Percentiles rank a stretch among this genome's conserved stretches.
These are phyloP conservation scores for Tribolium castaneum DNA, from an alignment of 1,140 invertebrate species.

Conservation along the genomic window DNA sequence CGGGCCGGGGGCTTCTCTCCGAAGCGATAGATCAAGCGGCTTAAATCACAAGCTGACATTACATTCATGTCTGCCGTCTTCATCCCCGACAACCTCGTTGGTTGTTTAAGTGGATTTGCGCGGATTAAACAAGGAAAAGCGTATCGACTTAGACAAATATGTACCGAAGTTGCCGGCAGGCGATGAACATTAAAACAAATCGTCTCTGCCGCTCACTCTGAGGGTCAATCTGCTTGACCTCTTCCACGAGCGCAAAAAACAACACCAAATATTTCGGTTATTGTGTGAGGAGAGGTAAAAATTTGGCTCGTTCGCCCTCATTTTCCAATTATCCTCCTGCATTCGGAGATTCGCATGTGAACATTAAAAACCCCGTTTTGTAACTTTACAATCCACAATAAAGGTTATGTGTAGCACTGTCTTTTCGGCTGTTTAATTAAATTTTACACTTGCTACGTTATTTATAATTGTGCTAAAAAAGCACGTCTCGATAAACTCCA, in stretches of 20 bases:
- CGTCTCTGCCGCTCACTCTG: slow-evolving; percentile 22
- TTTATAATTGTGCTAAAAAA: slow-evolving; percentile 14
- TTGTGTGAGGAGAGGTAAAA: background rate
- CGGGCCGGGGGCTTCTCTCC: slow-evolving; percentile 1
- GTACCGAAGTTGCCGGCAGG: slow-evolving; percentile 40
- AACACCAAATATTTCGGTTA: background rate
- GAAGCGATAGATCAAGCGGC: slow-evolving; percentile 26
- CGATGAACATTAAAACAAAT: slow-evolving; percentile 47
- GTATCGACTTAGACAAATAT: slow-evolving; percentile 43
- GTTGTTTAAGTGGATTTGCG: slow-evolving; percentile 33
- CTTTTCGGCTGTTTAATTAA: slow-evolving; percentile 21
- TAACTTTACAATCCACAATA: slow-evolving; percentile 20
- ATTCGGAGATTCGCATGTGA: background rate
- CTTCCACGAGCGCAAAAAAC: background rate
- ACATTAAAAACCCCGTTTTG: background rate
- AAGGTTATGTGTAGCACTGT: slow-evolving; percentile 5
- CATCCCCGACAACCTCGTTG: slow-evolving; percentile 26
- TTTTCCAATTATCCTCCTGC: background rate
- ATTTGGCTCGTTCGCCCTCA: background rate
- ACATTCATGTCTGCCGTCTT: slow-evolving; percentile 34
- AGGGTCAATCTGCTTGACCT: background rate
- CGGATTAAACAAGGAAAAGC: slow-evolving; percentile 37
- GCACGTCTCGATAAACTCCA: slow-evolving; percentile 6
- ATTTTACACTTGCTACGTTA: slow-evolving; percentile 8
- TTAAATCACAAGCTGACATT: slow-evolving; percentile 31